Evolutionary conservation across 2,113 vertebrate species (phyloP).

Genomic region (Poicephalus meyeri): DNA sequence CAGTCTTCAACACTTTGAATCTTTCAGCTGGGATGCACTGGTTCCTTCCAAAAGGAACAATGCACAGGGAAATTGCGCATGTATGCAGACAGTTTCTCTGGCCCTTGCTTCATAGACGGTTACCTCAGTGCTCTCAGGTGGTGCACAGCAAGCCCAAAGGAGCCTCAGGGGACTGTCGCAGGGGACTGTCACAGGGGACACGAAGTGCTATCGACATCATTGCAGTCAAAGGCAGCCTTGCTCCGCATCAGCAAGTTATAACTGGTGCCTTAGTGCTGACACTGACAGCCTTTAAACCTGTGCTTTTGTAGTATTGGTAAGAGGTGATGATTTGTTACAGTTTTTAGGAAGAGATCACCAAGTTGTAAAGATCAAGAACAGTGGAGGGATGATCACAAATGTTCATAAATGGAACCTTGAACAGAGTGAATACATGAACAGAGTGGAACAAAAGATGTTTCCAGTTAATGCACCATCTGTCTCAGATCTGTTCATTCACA

Average conservation of each 20-base stretch:
- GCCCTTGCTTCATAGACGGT: not conserved
- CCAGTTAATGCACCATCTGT: conserved; percentile 55
- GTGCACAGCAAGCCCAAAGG: not conserved
- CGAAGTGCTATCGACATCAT: fast-evolving
- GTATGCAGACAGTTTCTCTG: not conserved
- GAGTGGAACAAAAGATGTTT: conserved; percentile 38
- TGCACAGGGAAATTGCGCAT: not conserved
- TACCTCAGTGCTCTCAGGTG: not conserved
- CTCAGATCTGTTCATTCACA: conserved; percentile 63
- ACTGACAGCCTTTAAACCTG: not conserved
- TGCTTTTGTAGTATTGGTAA: not conserved
- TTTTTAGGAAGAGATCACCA: not conserved
- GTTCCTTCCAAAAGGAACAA: not conserved
- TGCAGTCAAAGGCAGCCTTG: not conserved
- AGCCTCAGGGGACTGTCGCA: not conserved
- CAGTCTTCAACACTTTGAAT: not conserved
- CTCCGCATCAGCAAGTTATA: not conserved
- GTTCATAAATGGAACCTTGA: not conserved
- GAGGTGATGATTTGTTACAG: not conserved
- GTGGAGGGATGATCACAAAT: not conserved
- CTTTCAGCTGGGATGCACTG: not conserved
- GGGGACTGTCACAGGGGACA: not conserved
- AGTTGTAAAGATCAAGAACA: not conserved
- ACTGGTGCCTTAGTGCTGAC: not conserved
- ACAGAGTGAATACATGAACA: not conserved